Evolutionary conservation across 2,113 vertebrate genomes (phyloP).

Genomic region (Sinosuthora webbiana): DNA sequence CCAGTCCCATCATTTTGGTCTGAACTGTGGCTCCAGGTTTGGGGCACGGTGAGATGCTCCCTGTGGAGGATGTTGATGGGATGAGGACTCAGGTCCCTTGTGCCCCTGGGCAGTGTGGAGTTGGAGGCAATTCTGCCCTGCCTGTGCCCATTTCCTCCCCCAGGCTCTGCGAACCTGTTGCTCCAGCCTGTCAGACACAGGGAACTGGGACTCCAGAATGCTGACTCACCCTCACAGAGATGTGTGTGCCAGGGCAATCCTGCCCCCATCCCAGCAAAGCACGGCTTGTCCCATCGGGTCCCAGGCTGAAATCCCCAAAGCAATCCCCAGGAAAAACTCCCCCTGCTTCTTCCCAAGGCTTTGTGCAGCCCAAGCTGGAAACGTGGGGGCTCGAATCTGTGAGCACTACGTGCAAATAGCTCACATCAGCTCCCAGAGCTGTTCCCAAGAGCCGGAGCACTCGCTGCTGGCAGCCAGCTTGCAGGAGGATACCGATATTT

Average conservation of each 20-base stretch:
- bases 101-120: fast-evolving
- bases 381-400: background rate
- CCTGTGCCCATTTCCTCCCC: background rate
- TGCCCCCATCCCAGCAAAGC: background rate
- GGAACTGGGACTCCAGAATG: background rate
- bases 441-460: conserved; percentile 22
- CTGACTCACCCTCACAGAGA: background rate
- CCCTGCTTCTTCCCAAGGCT: background rate
- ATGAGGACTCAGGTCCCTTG: fast-evolving
- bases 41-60: background rate
- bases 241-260: background rate
- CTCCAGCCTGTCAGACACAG: background rate
- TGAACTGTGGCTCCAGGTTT: fast-evolving
- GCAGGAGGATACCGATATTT: conserved; percentile 36
- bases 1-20: background rate
- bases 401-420: conserved; percentile 48
- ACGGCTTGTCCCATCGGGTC: fast-evolving
- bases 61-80: background rate
- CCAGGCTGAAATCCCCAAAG: background rate
- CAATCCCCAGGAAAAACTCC: background rate
- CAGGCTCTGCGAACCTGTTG: background rate
- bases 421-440: background rate
- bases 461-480: conserved; percentile 47
- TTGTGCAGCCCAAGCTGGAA: background rate
- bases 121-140: background rate